phyloP scores from a whole-genome alignment of 92 coral and sea anemone genomes.

The Parazoanthus atlanticus region DNA sequence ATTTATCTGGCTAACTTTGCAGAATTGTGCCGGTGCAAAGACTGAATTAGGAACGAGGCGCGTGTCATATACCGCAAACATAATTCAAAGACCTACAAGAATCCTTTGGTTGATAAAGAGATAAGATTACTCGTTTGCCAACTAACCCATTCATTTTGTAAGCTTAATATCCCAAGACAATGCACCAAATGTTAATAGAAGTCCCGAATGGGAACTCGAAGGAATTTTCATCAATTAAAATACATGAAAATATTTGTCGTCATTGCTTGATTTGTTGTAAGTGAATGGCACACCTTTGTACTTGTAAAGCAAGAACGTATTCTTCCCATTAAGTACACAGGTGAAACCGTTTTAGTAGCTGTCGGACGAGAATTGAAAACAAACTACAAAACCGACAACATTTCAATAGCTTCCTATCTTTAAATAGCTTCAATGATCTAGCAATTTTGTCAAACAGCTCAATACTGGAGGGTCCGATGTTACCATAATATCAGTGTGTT shows the following conservation, averaged over 20 bases:
- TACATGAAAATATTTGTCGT: background rate
- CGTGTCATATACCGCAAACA: background rate
- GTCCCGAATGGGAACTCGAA: background rate
- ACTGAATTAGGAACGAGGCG: constrained; percentile 13
- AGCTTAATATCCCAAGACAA: background rate
- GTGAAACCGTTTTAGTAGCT: background rate
- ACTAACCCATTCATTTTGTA: background rate
- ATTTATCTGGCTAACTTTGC: background rate
- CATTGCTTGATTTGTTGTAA: background rate
- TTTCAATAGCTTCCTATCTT: background rate
- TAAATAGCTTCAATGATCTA: background rate
- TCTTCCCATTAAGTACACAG: background rate
- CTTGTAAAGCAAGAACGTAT: background rate
- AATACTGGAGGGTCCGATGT: background rate
- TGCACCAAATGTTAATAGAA: background rate
- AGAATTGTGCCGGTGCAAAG: background rate
- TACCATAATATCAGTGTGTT: background rate
- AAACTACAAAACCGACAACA: constrained; percentile 2
- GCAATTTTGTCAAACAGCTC: background rate
- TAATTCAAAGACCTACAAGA: constrained; percentile 12
- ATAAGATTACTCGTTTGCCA: constrained; percentile 14
- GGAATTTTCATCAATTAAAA: background rate
- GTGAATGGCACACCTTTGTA: background rate
- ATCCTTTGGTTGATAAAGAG: background rate
- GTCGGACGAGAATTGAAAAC: background rate